These are phyloP conservation scores for Stichodactyla helianthus DNA, from an alignment of 64 coral and sea anemone species.

Conservation along the genomic window DNA sequence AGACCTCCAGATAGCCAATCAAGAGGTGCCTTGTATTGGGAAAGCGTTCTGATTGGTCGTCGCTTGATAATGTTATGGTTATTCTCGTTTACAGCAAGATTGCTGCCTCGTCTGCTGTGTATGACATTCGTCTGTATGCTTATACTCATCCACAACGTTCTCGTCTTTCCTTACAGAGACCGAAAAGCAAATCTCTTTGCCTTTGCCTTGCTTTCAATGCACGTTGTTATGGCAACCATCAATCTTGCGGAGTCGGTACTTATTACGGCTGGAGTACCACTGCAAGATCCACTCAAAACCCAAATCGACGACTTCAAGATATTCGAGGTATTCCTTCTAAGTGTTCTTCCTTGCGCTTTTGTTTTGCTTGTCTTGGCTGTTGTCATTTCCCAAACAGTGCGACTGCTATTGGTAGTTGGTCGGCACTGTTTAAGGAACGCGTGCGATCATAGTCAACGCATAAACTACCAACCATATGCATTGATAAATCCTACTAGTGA, in stretches of 20 bases:
- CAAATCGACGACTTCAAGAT: constrained; percentile 18
- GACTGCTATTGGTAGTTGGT: constrained; percentile 7
- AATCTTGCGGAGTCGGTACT: constrained; percentile 36
- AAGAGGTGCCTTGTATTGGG: too few relatives aligned
- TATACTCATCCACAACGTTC: constrained; percentile 28
- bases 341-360: constrained; percentile 24
- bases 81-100: neutral
- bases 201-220: constrained; percentile 24
- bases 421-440: neutral
- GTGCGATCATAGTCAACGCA: neutral
- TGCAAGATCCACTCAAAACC: constrained; percentile 18
- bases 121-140: constrained; percentile 3
- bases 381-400: constrained; percentile 45
- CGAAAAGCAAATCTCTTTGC: constrained; percentile 52
- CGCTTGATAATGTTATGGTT: constrained; percentile 3
- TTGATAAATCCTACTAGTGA: neutral
- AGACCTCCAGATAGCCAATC: too few relatives aligned
- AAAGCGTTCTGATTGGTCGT: constrained; percentile 25
- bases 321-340: constrained; percentile 40
- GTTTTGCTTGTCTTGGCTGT: constrained; percentile 9
- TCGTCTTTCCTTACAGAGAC: constrained; percentile 40
- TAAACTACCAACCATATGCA: neutral
- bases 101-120: neutral
- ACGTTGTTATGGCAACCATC: constrained; percentile 52
- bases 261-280: constrained; percentile 34